Conservation (phyloP, 1,140 invertebrate species). For the Penaeus japonicus region DNA sequence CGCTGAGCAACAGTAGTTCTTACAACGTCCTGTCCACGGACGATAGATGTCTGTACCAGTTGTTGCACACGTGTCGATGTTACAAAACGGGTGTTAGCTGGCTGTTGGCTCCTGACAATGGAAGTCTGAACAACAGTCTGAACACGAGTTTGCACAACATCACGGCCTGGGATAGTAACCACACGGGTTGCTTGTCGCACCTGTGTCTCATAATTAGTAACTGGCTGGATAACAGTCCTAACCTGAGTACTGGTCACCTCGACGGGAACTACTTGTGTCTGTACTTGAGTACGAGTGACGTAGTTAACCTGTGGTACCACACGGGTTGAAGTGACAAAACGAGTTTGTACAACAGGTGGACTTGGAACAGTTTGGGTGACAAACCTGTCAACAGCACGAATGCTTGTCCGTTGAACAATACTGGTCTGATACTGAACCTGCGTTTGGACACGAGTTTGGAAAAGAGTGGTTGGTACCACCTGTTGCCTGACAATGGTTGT, state of each 20-base stretch:
- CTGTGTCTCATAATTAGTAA: conserved; percentile 35
- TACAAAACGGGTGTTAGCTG: conserved; percentile 27
- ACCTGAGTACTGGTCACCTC: conserved; percentile 33
- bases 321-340: conserved; percentile 29
- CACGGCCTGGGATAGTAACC: conserved; percentile 26
- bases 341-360: conserved; percentile 4
- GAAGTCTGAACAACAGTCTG: conserved; percentile 50
- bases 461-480: conserved; percentile 37
- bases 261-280: conserved; percentile 47
- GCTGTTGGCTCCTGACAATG: conserved; percentile 27
- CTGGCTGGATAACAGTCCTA: not conserved
- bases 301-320: conserved; percentile 47
- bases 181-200: not conserved
- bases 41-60: conserved; percentile 8
- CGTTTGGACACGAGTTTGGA: conserved; percentile 32
- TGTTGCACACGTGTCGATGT: conserved; percentile 33
- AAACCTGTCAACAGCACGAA: not conserved
- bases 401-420: conserved; percentile 21
- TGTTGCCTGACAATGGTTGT: conserved; percentile 43
- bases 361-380: conserved; percentile 31
- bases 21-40: conserved; percentile 21
- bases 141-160: conserved; percentile 41
- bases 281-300: conserved; percentile 35
- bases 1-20: conserved; percentile 25
- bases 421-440: conserved; percentile 45